Evolutionary conservation across 2,888 invertebrate genomes (phyloP).

Genomic region (Drosophila tanythrix): DNA sequence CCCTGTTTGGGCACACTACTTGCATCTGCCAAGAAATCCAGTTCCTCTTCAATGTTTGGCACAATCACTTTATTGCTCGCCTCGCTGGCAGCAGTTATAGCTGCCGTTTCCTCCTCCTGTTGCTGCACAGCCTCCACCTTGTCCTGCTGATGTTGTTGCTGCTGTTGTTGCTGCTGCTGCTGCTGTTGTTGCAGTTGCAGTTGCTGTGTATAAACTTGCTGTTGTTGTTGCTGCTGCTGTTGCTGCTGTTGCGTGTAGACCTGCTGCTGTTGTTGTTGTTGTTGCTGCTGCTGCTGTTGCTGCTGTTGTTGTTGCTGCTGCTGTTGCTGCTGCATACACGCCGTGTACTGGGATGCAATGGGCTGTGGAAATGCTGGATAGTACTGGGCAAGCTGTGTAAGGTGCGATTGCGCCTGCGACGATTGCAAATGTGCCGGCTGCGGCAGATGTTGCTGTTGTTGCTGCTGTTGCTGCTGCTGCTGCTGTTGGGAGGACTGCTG

Average conservation of each 20-base stretch:
- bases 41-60: slow-evolving; percentile 95
- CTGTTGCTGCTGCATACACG: slow-evolving; percentile 83
- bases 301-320: slow-evolving; percentile 75
- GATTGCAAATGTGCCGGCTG: slow-evolving; percentile 91
- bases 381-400: slow-evolving; percentile 86
- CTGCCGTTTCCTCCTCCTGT: slow-evolving; percentile 69
- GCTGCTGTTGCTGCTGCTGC: slow-evolving; percentile 79
- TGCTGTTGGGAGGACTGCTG: slow-evolving; percentile 72
- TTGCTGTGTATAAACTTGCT: slow-evolving; percentile 73
- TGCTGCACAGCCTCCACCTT: slow-evolving; percentile 64
- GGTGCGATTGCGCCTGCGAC: slow-evolving; percentile 90
- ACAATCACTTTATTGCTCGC: slow-evolving; percentile 93
- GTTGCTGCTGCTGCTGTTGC: slow-evolving; percentile 78
- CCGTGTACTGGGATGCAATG: slow-evolving; percentile 84
- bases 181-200: slow-evolving; percentile 68
- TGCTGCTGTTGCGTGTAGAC: slow-evolving; percentile 69
- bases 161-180: slow-evolving; percentile 74
- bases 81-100: slow-evolving; percentile 86
- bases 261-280: slow-evolving; percentile 79
- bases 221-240: slow-evolving; percentile 67
- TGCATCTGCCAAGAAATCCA: slow-evolving; percentile 89
- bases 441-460: slow-evolving; percentile 86
- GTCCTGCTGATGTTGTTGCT: slow-evolving; percentile 65
- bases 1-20: slow-evolving; percentile 80
- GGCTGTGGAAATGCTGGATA: slow-evolving; percentile 84